Conservation (phyloP, 2,888 invertebrate species). For the Zelleria hepariella region DNA sequence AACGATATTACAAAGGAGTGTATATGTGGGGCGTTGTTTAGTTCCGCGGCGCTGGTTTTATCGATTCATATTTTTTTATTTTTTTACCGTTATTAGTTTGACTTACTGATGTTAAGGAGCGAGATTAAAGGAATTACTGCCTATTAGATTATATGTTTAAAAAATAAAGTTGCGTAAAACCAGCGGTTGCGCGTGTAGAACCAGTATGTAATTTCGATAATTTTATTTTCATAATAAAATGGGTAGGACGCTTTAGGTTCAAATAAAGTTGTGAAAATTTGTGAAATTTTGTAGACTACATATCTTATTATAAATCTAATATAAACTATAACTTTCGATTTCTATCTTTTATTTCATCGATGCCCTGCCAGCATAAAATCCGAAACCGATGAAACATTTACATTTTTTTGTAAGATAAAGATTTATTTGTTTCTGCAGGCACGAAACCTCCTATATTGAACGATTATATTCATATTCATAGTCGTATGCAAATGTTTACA, state of each 20-base stretch:
- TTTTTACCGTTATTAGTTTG: conserved; percentile 71
- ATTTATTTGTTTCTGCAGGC: too few relatives aligned
- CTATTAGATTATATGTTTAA: conserved; percentile 72
- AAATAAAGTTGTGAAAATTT: conserved; percentile 73
- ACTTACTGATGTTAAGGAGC: conserved; percentile 62
- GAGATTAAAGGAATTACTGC: conserved; percentile 59
- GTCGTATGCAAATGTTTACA: background rate
- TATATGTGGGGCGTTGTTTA: conserved; percentile 43
- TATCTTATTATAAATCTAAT: conserved; percentile 73
- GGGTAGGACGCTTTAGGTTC: conserved; percentile 72
- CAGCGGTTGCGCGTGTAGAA: conserved; percentile 61
- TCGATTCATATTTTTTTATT: conserved; percentile 71
- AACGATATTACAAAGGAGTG: conserved; percentile 64
- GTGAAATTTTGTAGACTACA: conserved; percentile 73
- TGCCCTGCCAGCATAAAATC: background rate
- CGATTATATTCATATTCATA: background rate
- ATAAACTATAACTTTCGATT: conserved; percentile 72
- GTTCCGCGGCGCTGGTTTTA: conserved; percentile 60
- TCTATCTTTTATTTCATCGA: conserved; percentile 45
- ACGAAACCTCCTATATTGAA: too few relatives aligned
- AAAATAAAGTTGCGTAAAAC: conserved; percentile 66
- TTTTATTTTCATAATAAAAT: conserved; percentile 72
- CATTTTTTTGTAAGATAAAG: too few relatives aligned
- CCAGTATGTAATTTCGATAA: conserved; percentile 62
- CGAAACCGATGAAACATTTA: background rate